These are phyloP conservation scores for Myathropa florea DNA, from an alignment of 2,888 invertebrate genomes.

Conservation along the genomic window DNA sequence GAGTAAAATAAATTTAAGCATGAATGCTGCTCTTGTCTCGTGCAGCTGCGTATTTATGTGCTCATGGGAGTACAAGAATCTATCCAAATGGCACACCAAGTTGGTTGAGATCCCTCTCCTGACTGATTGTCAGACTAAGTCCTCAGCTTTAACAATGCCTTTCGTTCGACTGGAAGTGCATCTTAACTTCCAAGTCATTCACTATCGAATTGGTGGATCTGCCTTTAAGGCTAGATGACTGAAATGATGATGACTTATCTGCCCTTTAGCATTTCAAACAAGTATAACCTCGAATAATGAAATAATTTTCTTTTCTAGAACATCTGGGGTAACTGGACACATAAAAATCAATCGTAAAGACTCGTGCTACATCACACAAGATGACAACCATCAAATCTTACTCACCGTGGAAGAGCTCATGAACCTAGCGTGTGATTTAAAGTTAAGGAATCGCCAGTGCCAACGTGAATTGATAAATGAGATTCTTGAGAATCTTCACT, in stretches of 20 bases:
- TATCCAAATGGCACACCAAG: too few species aligned
- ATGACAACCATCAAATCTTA: conserved; percentile 87
- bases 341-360: conserved; percentile 87
- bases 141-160: too few species aligned
- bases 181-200: too few species aligned
- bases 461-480: conserved; percentile 77
- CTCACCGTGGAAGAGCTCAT: conserved; percentile 89
- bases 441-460: conserved; percentile 81
- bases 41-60: too few species aligned
- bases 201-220: too few species aligned
- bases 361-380: conserved; percentile 92
- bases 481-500: conserved; percentile 78
- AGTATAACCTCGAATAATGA: too few species aligned
- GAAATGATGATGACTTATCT: neutral
- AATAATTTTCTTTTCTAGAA: conserved; percentile 81
- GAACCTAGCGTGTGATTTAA: conserved; percentile 89
- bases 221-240: too few species aligned
- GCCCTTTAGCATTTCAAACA: neutral
- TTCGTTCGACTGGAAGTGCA: neutral
- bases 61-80: too few species aligned
- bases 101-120: too few species aligned
- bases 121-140: too few species aligned
- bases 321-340: conserved; percentile 85
- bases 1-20: too few species aligned
- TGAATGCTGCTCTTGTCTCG: too few species aligned